These are phyloP conservation scores for Scleropages formosus DNA, from an alignment of 2,797 vertebrate genomes.

Conservation along the genomic window DNA sequence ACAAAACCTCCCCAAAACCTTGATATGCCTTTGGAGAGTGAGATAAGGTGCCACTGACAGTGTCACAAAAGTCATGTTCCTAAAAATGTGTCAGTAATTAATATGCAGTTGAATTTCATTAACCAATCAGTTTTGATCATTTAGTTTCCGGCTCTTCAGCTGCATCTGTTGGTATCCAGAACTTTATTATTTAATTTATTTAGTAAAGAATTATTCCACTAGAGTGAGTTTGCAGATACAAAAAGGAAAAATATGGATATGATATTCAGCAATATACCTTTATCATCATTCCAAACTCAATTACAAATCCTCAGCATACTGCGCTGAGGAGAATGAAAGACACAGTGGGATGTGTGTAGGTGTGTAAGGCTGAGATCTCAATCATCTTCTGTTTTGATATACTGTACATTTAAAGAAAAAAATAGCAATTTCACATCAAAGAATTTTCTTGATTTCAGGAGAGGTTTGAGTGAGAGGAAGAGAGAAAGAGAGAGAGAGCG, in stretches of 20 bases:
- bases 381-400: conserved; percentile 28
- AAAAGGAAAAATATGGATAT: conserved; percentile 28
- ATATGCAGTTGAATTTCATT: no score
- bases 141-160: not conserved
- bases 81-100: no score
- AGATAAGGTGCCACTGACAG: no score
- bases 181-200: conserved; percentile 15
- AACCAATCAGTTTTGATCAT: no score
- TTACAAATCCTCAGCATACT: conserved; percentile 32
- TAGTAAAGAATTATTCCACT: not conserved
- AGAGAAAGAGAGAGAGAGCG: not conserved
- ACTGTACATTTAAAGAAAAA: conserved; percentile 41
- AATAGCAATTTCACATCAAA: conserved; percentile 26
- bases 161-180: not conserved
- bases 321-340: conserved; percentile 39
- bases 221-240: not conserved
- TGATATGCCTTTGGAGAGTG: no score
- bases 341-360: conserved; percentile 31
- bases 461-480: not conserved
- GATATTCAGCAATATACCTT: conserved; percentile 24
- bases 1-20: no score
- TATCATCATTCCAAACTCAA: conserved; percentile 35
- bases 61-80: no score
- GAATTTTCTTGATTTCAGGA: conserved; percentile 1
- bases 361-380: conserved; percentile 30